Evolutionary conservation across 2,888 invertebrate species (phyloP), one percentile per base, ranked within the genome.

Genomic region (Morpho deidamia): DNA sequence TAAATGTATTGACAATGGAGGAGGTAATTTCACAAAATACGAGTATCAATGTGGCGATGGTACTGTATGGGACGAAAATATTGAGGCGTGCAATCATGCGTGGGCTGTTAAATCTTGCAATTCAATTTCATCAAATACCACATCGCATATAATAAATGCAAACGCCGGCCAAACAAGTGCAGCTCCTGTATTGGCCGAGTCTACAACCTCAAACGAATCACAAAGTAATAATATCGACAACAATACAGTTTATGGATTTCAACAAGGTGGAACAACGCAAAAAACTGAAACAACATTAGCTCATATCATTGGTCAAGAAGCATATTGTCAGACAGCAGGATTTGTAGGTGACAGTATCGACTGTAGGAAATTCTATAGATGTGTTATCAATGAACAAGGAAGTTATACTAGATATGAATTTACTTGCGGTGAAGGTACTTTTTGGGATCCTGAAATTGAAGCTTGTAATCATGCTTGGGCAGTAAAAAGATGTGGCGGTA

Each of bases 351-450:
- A 69, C 43, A 39, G 45, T 37, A 52, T 60, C 11, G 56, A 68
- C 39, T 69, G 69, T 44, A 64, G 56, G 35, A 68, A 64, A 50
- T 69, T 69, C 51, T 69, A 67, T 42, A 63, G 69, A 51, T 69
- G 69, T 46, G 63, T 69, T 41, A 63, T 91, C 56, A 91, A 92
- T 64, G 92, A 91, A n/a, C 90, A 87, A 51, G 92, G 91, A 11
- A 88, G 90, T 9, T 93, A 81, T 58, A 90, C 78, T 8, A 90
- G 86, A 70, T 91, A 92, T 67, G 91, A 93, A 48, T 94, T 94
- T 67, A 82, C 83, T 37, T 95, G 94, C 68, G 93, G 92, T 1
- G 91, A 92, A 56, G 94, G 93, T 35, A 93, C 93, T 3, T 91
- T 91, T 14, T 93, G 92, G 92, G 93, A 93, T 76, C 71, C 86